These are phyloP conservation scores for Smithornis capensis DNA, from an alignment of 2,113 vertebrate species.

Conservation along the genomic window DNA sequence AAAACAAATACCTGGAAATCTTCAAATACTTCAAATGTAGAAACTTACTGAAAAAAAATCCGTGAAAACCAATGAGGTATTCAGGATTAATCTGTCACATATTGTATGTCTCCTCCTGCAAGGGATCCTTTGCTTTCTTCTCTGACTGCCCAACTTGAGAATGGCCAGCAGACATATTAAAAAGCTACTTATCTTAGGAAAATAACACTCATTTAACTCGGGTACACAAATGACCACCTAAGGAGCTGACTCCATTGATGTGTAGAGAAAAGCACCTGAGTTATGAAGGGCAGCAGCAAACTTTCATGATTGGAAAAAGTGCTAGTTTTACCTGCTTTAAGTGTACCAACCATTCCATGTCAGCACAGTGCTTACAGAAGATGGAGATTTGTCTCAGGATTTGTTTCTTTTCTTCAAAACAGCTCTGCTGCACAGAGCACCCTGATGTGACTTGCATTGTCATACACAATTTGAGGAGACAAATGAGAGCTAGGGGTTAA, in stretches of 20 bases:
- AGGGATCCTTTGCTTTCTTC: neutral
- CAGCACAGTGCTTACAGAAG: conserved; percentile 10
- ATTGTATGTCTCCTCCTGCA: neutral
- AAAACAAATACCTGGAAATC: neutral
- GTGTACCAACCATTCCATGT: neutral
- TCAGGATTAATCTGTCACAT: neutral
- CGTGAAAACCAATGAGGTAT: neutral
- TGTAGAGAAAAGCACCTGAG: neutral
- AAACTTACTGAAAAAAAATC: neutral
- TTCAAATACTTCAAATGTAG: neutral
- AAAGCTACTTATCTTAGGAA: neutral
- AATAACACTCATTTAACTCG: neutral
- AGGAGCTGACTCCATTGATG: neutral
- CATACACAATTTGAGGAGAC: conserved; percentile 30
- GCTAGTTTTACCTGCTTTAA: neutral
- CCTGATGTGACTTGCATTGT: neutral
- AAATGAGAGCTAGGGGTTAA: conserved; percentile 43
- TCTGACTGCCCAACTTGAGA: neutral
- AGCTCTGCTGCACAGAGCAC: neutral
- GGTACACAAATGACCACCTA: neutral
- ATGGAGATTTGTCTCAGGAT: neutral
- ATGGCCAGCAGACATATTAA: neutral
- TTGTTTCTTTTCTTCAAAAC: neutral
- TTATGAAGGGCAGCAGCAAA: neutral
- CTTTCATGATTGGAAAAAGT: neutral